These are phyloP conservation scores for Rhyacichthys aspro DNA, from an alignment of 2,797 vertebrate species.

Conservation along the genomic window DNA sequence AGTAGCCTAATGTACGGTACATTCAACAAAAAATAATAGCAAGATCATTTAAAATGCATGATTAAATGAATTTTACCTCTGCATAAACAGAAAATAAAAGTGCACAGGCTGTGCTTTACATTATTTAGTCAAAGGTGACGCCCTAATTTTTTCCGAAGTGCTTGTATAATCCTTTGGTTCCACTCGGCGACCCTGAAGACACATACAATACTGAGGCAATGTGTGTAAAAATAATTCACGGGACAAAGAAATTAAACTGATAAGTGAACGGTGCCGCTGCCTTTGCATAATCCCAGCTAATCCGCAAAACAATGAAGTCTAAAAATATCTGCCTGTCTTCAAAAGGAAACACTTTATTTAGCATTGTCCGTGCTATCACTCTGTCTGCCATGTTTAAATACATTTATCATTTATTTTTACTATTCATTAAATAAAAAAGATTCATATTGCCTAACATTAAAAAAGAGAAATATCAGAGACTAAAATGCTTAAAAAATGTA, in stretches of 20 bases:
- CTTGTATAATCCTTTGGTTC: constrained; percentile 85
- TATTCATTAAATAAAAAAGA: no score
- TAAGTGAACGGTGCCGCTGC: constrained; percentile 48
- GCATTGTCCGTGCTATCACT: constrained; percentile 14
- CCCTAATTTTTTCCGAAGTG: constrained; percentile 33
- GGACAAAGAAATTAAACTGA: constrained; percentile 69
- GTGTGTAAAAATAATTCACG: constrained; percentile 58
- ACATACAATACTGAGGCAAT: constrained; percentile 74
- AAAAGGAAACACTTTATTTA: constrained; percentile 31
- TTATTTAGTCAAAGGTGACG: constrained; percentile 50
- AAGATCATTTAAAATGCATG: no score
- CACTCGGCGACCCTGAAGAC: constrained; percentile 77
- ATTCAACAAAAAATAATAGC: no score
- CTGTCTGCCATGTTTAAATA: constrained; percentile 16
- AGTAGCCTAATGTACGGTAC: no score
- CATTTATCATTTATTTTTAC: no score
- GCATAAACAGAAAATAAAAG: not conserved
- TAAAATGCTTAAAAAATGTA: not conserved
- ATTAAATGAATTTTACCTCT: no score
- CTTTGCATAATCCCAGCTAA: constrained; percentile 75
- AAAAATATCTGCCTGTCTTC: constrained; percentile 47
- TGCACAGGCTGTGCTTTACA: constrained; percentile 1
- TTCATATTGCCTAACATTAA: not conserved
- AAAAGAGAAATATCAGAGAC: not conserved
- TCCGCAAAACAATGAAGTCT: constrained; percentile 62